Conservation (phyloP, 35 echinoderm and acorn worm species). For the Ophiothrix spiculata region DNA sequence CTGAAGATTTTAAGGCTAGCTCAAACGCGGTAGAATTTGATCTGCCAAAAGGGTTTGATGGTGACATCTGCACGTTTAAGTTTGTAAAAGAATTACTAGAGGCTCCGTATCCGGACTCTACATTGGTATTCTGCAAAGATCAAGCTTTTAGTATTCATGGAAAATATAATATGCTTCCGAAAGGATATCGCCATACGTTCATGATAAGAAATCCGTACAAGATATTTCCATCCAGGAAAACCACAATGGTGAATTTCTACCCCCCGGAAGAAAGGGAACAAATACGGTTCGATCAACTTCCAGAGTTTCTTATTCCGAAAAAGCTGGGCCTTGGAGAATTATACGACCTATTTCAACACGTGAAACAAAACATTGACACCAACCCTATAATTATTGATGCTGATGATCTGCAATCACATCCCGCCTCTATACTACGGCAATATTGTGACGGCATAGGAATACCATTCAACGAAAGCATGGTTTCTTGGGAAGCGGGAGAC, state of each 20-base stretch:
- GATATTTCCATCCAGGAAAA: neutral
- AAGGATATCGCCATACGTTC: constrained; percentile 44
- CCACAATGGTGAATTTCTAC: neutral
- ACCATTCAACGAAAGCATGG: neutral
- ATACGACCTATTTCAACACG: neutral
- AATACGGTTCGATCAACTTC: neutral
- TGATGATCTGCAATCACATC: neutral
- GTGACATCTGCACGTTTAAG: neutral
- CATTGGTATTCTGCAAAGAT: constrained; percentile 40
- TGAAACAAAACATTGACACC: neutral
- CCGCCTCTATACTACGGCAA: neutral
- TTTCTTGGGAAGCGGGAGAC: neutral
- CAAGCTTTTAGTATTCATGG: constrained; percentile 37
- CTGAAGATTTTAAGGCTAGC: neutral
- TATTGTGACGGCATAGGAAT: neutral
- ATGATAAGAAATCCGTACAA: constrained; percentile 26
- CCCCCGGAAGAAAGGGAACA: neutral
- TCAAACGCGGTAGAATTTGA: neutral
- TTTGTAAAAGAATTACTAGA: constrained; percentile 20
- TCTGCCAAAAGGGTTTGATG: neutral
- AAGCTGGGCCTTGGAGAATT: neutral
- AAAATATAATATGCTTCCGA: constrained; percentile 23
- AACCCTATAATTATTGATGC: neutral
- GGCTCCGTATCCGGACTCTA: neutral
- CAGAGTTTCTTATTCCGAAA: neutral